A percentile compares a stretch with the other conserved stretches of the same genome.
Conservation (phyloP, 2,888 invertebrate species). For the Mycogona germanica region DNA sequence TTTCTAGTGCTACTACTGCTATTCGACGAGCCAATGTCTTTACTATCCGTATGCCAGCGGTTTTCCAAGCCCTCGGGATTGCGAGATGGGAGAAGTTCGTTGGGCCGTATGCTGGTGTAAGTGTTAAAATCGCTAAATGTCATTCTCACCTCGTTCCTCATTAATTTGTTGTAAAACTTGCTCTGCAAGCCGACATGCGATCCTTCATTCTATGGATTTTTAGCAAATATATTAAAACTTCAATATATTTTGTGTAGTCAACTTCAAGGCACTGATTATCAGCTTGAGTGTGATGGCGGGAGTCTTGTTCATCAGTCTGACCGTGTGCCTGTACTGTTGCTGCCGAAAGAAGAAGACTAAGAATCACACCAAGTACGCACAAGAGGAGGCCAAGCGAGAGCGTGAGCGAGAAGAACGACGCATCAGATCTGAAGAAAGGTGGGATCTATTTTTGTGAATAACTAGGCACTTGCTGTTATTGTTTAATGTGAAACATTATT, state of each 20-base stretch:
- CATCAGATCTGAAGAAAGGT: constrained; percentile 16
- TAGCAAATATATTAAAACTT: too few relatives aligned
- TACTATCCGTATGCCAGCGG: constrained; percentile 17
- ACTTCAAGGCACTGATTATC: constrained; percentile 21
- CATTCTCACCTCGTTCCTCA: background rate
- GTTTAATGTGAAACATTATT: too few relatives aligned
- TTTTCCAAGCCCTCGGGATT: constrained; percentile 15
- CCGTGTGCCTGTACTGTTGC: constrained; percentile 18
- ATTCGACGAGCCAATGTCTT: constrained; percentile 15
- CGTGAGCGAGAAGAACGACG: constrained; percentile 19
- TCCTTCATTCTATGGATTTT: background rate
- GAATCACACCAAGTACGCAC: constrained; percentile 1
- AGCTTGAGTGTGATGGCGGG: constrained; percentile 16
- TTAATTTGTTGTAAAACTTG: background rate
- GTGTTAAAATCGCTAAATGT: too few relatives aligned
- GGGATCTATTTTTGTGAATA: too few relatives aligned
- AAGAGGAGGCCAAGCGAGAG: constrained; percentile 19
- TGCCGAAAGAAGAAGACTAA: constrained; percentile 18
- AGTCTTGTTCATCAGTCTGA: constrained; percentile 18
- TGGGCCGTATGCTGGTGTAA: constrained; percentile 22
- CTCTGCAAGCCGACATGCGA: background rate
- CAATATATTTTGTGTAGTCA: constrained; percentile 17
- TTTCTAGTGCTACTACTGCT: constrained; percentile 21
- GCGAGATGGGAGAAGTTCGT: constrained; percentile 18
- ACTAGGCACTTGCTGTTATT: too few relatives aligned